Percentiles rank a stretch among this genome's conserved stretches.
phyloP scores from a whole-genome alignment of 2,113 vertebrate species.

The Oncorhynchus clarkii region DNA sequence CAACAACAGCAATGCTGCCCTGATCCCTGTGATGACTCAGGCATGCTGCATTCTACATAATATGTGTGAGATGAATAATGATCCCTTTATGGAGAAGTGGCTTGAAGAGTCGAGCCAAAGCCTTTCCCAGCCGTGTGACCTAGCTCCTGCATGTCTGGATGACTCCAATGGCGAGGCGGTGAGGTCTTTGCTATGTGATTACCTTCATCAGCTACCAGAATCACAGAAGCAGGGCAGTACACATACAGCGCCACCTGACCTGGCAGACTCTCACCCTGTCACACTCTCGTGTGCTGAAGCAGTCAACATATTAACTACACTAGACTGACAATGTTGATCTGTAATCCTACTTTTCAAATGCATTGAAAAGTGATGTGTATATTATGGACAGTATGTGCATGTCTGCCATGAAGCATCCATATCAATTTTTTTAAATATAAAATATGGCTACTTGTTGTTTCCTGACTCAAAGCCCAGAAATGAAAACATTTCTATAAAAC shows the following conservation, averaged over 20 bases:
- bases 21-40: slow-evolving; percentile 68
- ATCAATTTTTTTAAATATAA: no score
- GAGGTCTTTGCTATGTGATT: slow-evolving; percentile 62
- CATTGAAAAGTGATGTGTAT: no score
- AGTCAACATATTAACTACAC: no score
- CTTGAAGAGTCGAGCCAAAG: slow-evolving; percentile 48
- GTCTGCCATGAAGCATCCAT: no score
- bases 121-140: slow-evolving; percentile 50
- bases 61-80: slow-evolving; percentile 65
- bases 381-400: no score
- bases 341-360: no score
- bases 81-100: slow-evolving; percentile 69
- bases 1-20: slow-evolving; percentile 49
- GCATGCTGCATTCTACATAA: slow-evolving; percentile 76
- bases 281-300: no score
- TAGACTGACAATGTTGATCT: no score
- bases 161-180: slow-evolving; percentile 58
- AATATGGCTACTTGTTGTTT: slow-evolving; percentile 13
- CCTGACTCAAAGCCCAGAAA: slow-evolving; percentile 5
- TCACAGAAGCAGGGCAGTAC: slow-evolving; percentile 33
- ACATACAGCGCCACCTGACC: no score
- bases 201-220: slow-evolving; percentile 47
- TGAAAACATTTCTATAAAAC: no score
- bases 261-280: no score
- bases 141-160: slow-evolving; percentile 2